A percentile compares a stretch with the other conserved stretches of the same genome.
These are phyloP conservation scores for Pelobates cultripes DNA, from an alignment of 2,797 vertebrate genomes.

Conservation along the genomic window DNA sequence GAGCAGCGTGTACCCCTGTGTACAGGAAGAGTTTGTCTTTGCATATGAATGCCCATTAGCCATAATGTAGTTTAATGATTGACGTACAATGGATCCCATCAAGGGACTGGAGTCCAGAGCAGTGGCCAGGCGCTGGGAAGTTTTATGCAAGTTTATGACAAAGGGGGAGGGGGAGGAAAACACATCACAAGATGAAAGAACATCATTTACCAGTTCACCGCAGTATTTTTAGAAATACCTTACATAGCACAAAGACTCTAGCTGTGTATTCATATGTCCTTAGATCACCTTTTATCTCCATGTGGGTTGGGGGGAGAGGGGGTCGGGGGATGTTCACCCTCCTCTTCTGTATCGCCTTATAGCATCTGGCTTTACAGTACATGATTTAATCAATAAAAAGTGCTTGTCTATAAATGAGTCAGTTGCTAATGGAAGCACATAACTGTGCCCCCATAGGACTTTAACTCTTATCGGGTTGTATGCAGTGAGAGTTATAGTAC, in stretches of 20 bases:
- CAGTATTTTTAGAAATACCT: slow-evolving; percentile 53
- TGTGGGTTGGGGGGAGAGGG: background rate
- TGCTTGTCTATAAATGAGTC: background rate
- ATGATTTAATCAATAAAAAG: background rate
- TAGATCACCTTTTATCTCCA: slow-evolving; percentile 39
- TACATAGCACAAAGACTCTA: slow-evolving; percentile 42
- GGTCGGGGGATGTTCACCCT: too few relatives aligned
- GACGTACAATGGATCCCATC: slow-evolving; percentile 44
- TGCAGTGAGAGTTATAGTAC: too few relatives aligned
- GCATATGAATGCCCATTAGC: slow-evolving; percentile 52
- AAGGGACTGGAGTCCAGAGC: slow-evolving; percentile 40
- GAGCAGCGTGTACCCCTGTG: slow-evolving; percentile 48
- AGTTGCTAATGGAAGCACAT: too few relatives aligned
- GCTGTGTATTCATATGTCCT: slow-evolving; percentile 36
- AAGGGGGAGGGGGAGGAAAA: slow-evolving; percentile 15
- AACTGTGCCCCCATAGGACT: too few relatives aligned
- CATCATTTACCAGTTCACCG: slow-evolving; percentile 44
- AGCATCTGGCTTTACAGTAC: background rate
- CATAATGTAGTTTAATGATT: slow-evolving; percentile 51
- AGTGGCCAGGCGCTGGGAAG: slow-evolving; percentile 41
- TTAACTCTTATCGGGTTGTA: too few relatives aligned
- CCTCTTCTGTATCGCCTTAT: slow-evolving; percentile 12
- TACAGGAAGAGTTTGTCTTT: slow-evolving; percentile 52
- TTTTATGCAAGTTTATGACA: slow-evolving; percentile 49
- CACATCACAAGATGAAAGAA: slow-evolving; percentile 47